phyloP scores from a whole-genome alignment of 2,113 vertebrate genomes.

The Lasiurus cinereus region DNA sequence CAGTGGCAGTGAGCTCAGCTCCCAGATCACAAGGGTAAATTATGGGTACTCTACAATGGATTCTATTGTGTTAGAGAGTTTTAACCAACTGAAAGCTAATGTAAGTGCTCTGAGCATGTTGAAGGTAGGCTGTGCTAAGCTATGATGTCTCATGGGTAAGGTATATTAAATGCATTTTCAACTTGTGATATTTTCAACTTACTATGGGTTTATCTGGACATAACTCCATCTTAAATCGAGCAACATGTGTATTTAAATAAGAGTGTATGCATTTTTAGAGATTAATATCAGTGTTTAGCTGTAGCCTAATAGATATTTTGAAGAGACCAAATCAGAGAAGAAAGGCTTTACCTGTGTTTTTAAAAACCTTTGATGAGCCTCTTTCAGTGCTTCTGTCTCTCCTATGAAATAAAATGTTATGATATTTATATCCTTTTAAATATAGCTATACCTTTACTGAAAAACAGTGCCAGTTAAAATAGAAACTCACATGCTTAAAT shows the following conservation, averaged over 20 bases:
- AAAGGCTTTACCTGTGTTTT: not conserved
- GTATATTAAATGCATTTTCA: not conserved
- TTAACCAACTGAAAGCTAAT: not conserved
- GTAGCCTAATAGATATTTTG: not conserved
- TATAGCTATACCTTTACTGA: conserved; percentile 4
- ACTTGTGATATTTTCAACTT: not conserved
- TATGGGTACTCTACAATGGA: no score
- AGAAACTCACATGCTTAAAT: not conserved
- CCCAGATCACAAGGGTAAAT: not conserved
- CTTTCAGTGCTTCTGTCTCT: not conserved
- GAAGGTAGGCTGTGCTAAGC: not conserved
- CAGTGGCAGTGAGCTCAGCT: not conserved
- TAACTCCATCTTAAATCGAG: not conserved
- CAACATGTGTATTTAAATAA: not conserved
- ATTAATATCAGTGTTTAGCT: not conserved
- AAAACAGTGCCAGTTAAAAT: not conserved
- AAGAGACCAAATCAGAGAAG: not conserved
- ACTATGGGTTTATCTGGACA: not conserved
- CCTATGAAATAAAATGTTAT: not conserved
- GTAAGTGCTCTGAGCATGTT: not conserved
- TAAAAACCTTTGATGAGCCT: not conserved
- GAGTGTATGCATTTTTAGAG: not conserved
- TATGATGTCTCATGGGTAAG: not conserved
- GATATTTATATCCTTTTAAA: not conserved
- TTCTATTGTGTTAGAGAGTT: not conserved